Evolutionary conservation across 2,888 invertebrate species (phyloP).

Genomic region (Oligia strigilis): DNA sequence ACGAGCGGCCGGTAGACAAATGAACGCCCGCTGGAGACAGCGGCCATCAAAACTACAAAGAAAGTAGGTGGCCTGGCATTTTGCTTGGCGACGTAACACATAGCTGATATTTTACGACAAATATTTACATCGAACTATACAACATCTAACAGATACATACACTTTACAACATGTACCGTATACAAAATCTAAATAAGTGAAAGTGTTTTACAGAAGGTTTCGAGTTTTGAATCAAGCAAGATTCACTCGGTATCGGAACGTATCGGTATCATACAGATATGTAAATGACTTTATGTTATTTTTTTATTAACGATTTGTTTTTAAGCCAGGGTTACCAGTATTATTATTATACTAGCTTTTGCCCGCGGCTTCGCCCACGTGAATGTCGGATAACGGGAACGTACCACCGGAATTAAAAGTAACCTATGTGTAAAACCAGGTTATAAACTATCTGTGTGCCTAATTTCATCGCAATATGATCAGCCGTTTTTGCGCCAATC

Average conservation of each 20-base stretch:
- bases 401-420: too few relatives aligned
- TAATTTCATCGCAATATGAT: too few relatives aligned
- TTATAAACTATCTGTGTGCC: too few relatives aligned
- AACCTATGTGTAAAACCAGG: too few relatives aligned
- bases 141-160: constrained; percentile 25
- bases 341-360: neutral
- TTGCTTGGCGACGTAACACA: constrained; percentile 59
- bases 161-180: constrained; percentile 14
- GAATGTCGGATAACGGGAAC: neutral
- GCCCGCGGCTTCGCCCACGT: neutral
- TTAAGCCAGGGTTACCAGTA: neutral
- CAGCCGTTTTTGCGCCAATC: too few relatives aligned
- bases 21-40: constrained; percentile 72
- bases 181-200: constrained; percentile 17
- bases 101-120: constrained; percentile 45
- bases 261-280: neutral
- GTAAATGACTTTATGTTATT: too few relatives aligned
- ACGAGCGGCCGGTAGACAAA: constrained; percentile 73
- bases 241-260: neutral
- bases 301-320: neutral
- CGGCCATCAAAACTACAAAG: constrained; percentile 75
- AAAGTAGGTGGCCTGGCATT: constrained; percentile 73
- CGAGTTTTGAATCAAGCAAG: neutral
- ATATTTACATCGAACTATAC: constrained; percentile 36
- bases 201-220: neutral